phyloP scores from a whole-genome alignment of 2,888 invertebrate species.

The Aleiodes leptofemur region DNA sequence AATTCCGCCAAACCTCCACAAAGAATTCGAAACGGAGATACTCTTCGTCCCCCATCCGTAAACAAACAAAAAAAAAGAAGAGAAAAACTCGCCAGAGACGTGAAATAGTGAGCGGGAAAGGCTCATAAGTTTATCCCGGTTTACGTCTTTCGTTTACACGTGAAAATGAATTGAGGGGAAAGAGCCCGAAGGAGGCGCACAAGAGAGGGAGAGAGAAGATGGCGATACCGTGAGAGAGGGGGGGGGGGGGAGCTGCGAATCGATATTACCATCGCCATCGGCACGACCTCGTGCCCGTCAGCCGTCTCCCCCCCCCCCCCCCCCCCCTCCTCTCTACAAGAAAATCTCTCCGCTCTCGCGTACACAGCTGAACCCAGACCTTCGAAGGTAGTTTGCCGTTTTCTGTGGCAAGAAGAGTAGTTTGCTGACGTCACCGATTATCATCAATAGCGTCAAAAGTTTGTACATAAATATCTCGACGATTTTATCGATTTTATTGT shows the following conservation, averaged over 20 bases:
- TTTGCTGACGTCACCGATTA: slow-evolving; percentile 53
- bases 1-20: background rate
- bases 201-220: slow-evolving; percentile 26
- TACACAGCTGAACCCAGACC: slow-evolving; percentile 56
- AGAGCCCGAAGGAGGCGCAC: slow-evolving; percentile 27
- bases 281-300: slow-evolving; percentile 58
- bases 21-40: slow-evolving; percentile 1
- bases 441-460: slow-evolving; percentile 53
- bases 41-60: slow-evolving; percentile 23
- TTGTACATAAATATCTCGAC: too few relatives aligned
- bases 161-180: slow-evolving; percentile 18
- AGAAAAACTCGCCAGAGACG: background rate
- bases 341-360: background rate
- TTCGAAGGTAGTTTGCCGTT: slow-evolving; percentile 40
- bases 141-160: slow-evolving; percentile 32
- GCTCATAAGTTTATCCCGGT: slow-evolving; percentile 36
- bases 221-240: slow-evolving; percentile 47
- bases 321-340: too few relatives aligned
- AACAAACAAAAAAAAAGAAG: background rate
- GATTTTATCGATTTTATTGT: too few relatives aligned
- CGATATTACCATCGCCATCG: slow-evolving; percentile 66
- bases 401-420: slow-evolving; percentile 45
- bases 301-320: slow-evolving; percentile 36
- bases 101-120: slow-evolving; percentile 16
- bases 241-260: slow-evolving; percentile 59